Evolutionary conservation across 2,888 invertebrate species (phyloP).

Genomic region (Opisthograptis luteolata): DNA sequence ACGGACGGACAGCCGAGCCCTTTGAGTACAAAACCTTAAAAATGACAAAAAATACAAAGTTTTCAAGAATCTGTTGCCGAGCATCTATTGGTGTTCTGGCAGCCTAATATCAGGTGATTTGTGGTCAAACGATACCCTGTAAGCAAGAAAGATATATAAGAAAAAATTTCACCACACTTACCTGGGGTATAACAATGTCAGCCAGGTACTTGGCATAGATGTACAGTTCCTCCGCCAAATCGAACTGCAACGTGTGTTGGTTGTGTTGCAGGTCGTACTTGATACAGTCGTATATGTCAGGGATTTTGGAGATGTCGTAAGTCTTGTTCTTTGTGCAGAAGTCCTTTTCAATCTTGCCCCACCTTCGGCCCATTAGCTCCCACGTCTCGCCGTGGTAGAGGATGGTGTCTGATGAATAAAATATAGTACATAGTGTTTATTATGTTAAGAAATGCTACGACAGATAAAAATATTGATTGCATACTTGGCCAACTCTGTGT

Average conservation of each 20-base stretch:
- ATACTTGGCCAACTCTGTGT: too few relatives aligned
- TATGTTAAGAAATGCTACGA: too few relatives aligned
- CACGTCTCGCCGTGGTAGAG: conserved; percentile 99
- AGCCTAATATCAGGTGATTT: too few relatives aligned
- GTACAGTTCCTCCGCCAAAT: conserved; percentile 96
- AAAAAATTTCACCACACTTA: conserved; percentile 50
- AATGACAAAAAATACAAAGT: too few relatives aligned
- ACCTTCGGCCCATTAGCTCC: conserved; percentile 98
- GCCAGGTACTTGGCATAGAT: conserved; percentile 98
- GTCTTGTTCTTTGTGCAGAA: conserved; percentile 96
- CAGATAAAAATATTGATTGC: too few relatives aligned
- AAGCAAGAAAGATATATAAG: too few relatives aligned
- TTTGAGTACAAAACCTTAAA: too few relatives aligned
- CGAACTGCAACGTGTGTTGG: conserved; percentile 96
- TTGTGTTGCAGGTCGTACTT: conserved; percentile 99
- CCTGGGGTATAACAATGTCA: conserved; percentile 99
- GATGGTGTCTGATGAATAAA: conserved; percentile 90
- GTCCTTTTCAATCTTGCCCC: conserved; percentile 99
- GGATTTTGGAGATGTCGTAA: conserved; percentile 99
- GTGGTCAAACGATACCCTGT: too few relatives aligned
- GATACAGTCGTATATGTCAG: conserved; percentile 99
- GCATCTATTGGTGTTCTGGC: too few relatives aligned
- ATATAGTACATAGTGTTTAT: too few relatives aligned
- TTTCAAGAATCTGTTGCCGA: too few relatives aligned
- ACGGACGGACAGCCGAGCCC: too few relatives aligned